These are phyloP conservation scores for Drosophila simulans DNA, from an alignment of 1,140 invertebrate species.

Conservation along the genomic window DNA sequence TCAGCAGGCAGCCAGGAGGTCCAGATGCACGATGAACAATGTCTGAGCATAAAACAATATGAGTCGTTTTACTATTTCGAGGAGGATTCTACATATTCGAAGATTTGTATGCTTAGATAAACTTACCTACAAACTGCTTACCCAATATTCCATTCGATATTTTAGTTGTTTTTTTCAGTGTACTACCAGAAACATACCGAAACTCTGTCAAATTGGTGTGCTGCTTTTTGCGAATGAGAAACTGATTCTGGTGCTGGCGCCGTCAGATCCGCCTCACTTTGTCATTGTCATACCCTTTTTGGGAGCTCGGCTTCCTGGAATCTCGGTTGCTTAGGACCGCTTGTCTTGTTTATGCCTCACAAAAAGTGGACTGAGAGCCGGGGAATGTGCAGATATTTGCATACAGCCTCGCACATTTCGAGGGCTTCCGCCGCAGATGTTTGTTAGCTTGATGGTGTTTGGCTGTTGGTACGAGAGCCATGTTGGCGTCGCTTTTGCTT, in stretches of 20 bases:
- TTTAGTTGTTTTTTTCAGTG: background rate
- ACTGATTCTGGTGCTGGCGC: conserved; percentile 47
- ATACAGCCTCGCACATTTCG: conserved; percentile 42
- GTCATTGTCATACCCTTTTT: conserved; percentile 80
- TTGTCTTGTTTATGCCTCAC: conserved; percentile 45
- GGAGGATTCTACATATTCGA: too few relatives aligned
- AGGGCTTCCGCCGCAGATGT: conserved; percentile 59
- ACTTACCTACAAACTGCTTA: too few relatives aligned
- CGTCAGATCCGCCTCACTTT: conserved; percentile 74
- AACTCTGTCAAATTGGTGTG: conserved; percentile 8
- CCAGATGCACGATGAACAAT: background rate
- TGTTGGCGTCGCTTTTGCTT: conserved; percentile 45
- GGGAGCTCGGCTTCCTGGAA: conserved; percentile 51
- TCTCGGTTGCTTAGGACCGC: conserved; percentile 44
- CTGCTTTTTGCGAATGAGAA: conserved; percentile 1
- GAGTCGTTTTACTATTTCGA: too few relatives aligned
- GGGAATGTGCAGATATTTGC: conserved; percentile 58
- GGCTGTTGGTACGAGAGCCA: conserved; percentile 61
- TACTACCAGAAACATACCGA: background rate
- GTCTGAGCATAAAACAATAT: background rate
- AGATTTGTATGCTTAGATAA: too few relatives aligned
- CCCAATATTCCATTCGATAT: background rate
- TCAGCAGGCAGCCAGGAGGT: conserved; percentile 52
- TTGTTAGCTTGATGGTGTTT: conserved; percentile 57
- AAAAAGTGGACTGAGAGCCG: conserved; percentile 2